phyloP scores from a whole-genome alignment of 2,113 vertebrate genomes.

The Acanthisitta chloris region DNA sequence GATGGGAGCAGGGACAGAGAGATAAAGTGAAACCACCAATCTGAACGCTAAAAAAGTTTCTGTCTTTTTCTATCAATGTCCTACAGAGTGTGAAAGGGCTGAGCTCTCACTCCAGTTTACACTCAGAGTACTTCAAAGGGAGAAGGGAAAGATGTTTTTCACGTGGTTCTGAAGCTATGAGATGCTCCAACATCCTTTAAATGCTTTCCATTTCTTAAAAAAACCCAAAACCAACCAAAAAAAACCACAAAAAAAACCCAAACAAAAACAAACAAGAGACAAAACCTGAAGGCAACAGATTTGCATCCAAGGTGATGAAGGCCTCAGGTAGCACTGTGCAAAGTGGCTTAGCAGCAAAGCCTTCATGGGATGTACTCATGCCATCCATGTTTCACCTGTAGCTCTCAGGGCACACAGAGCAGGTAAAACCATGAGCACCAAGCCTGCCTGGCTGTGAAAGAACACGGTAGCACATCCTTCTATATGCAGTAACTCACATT shows the following conservation, averaged over 20 bases:
- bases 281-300: neutral
- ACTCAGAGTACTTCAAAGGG: neutral
- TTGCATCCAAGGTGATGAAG: neutral
- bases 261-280: neutral
- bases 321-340: neutral
- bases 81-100: neutral
- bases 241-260: neutral
- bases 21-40: neutral
- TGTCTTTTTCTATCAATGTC: neutral
- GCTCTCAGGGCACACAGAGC: neutral
- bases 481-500: neutral
- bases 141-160: neutral
- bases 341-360: neutral
- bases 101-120: neutral
- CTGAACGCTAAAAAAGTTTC: neutral
- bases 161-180: neutral
- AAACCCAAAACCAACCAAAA: too few relatives aligned
- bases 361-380: accelerated
- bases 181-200: too few relatives aligned
- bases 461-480: neutral
- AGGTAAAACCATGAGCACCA: neutral
- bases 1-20: neutral
- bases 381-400: neutral
- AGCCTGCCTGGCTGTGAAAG: neutral
- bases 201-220: too few relatives aligned